These are phyloP conservation scores for Clarias pachynema DNA, from an alignment of 2,797 vertebrate genomes.

Conservation along the genomic window DNA sequence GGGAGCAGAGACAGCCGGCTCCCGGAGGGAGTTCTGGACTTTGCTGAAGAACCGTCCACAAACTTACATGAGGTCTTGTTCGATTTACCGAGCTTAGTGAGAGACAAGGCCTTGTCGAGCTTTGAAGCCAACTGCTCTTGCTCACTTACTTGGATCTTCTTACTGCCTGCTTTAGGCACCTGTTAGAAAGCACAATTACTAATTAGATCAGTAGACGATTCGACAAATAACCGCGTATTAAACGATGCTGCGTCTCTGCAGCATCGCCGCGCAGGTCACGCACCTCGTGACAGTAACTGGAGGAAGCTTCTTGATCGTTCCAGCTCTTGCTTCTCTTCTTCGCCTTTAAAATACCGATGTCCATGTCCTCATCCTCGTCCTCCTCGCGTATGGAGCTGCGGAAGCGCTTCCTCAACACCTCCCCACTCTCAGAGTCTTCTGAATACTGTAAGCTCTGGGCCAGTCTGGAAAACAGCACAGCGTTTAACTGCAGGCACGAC, in stretches of 20 bases:
- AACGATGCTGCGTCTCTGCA: neutral
- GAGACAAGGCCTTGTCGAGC: slow-evolving; percentile 90
- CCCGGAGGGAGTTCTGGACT: slow-evolving; percentile 65
- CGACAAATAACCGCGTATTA: neutral
- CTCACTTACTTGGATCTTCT: slow-evolving; percentile 83
- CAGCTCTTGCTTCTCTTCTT: slow-evolving; percentile 84
- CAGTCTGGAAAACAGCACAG: slow-evolving; percentile 70
- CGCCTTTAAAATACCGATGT: slow-evolving; percentile 73
- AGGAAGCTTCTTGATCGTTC: slow-evolving; percentile 81
- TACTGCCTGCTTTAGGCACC: slow-evolving; percentile 80
- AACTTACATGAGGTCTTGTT: slow-evolving; percentile 80
- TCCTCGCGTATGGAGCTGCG: slow-evolving; percentile 79
- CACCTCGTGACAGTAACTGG: slow-evolving; percentile 86
- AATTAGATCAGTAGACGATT: neutral
- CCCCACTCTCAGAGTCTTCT: slow-evolving; percentile 88
- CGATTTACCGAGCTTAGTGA: slow-evolving; percentile 87
- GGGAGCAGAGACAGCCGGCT: slow-evolving; percentile 68
- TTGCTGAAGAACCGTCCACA: slow-evolving; percentile 72
- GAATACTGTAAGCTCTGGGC: slow-evolving; percentile 84
- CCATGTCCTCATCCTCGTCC: slow-evolving; percentile 79
- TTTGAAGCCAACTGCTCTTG: slow-evolving; percentile 94
- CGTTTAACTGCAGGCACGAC: slow-evolving; percentile 9
- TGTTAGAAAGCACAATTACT: slow-evolving; percentile 47
- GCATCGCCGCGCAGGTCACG: slow-evolving; percentile 46
- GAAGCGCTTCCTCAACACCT: slow-evolving; percentile 85